Percentiles rank a stretch among this genome's conserved stretches.
phyloP scores from a whole-genome alignment of 2,797 vertebrate genomes.

The Chaenodraco wilsoni region DNA sequence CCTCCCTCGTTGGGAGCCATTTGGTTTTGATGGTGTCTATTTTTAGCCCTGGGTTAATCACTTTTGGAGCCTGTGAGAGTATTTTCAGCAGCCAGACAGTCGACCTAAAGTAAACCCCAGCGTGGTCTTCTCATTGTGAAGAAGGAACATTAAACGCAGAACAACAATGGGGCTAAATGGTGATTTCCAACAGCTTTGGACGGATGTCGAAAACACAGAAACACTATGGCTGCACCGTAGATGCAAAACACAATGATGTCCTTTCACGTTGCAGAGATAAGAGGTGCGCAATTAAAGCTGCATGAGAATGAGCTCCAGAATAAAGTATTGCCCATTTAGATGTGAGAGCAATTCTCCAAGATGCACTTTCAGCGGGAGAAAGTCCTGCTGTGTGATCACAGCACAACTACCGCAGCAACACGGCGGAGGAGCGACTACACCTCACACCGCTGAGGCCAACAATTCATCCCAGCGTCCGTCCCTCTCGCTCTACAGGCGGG shows the following conservation, averaged over 20 bases:
- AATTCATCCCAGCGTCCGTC: conserved; percentile 33
- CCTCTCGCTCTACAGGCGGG: conserved; percentile 23
- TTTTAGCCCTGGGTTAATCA: conserved; percentile 17
- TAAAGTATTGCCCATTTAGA: conserved; percentile 1
- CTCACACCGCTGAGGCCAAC: conserved; percentile 18
- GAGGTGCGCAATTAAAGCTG: conserved; percentile 21
- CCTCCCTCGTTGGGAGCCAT: not conserved
- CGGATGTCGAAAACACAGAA: not conserved
- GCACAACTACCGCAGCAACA: not conserved
- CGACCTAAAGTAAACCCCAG: not conserved
- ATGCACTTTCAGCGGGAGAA: conserved; percentile 2
- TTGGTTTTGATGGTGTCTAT: conserved; percentile 8
- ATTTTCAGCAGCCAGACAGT: conserved; percentile 19
- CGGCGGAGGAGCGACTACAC: not conserved
- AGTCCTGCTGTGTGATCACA: conserved; percentile 3
- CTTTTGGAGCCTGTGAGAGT: not conserved
- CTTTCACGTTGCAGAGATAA: conserved; percentile 11
- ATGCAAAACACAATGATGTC: conserved; percentile 1
- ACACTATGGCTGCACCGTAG: not conserved
- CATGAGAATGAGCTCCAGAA: not conserved
- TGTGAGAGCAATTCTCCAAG: not conserved
- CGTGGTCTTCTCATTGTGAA: not conserved
- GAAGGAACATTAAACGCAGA: not conserved
- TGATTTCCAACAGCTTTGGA: not conserved
- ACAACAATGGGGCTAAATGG: not conserved